Conservation (phyloP, 2,888 invertebrate genomes). For the Macrophya annulata region DNA sequence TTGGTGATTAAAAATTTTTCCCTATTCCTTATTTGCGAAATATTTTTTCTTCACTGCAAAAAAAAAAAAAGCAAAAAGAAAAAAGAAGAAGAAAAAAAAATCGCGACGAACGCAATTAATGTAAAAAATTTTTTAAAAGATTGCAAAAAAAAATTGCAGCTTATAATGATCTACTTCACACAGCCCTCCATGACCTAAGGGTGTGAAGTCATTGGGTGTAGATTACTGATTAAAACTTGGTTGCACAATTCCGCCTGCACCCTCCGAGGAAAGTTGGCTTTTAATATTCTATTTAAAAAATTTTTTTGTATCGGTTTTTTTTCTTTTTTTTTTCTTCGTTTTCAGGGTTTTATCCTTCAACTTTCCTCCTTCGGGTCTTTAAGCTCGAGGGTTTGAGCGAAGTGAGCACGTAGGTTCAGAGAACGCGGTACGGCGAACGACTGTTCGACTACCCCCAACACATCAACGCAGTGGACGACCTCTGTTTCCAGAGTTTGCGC, state of each 20-base stretch:
- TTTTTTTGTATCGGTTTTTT: background rate
- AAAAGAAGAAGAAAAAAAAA: background rate
- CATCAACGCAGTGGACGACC: conserved; percentile 44
- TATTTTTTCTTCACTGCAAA: background rate
- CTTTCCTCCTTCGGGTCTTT: conserved; percentile 3
- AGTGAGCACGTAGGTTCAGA: conserved; percentile 24
- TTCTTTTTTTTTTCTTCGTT: background rate
- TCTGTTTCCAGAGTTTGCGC: conserved; percentile 53
- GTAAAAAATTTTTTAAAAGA: background rate
- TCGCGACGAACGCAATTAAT: background rate
- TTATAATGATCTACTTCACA: background rate
- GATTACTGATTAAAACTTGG: background rate
- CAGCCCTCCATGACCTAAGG: background rate
- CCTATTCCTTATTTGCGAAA: background rate
- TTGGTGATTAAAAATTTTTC: background rate
- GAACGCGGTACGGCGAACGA: conserved; percentile 48
- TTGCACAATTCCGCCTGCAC: background rate
- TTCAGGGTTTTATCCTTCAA: background rate
- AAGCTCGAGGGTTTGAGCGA: background rate
- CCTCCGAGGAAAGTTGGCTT: background rate
- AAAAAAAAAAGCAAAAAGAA: background rate
- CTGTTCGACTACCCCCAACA: conserved; percentile 45
- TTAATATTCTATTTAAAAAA: background rate
- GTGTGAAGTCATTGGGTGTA: background rate
- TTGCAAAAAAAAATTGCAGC: background rate